Conservation (phyloP, 2,113 vertebrate genomes). For the Motacilla tschutschensis region DNA sequence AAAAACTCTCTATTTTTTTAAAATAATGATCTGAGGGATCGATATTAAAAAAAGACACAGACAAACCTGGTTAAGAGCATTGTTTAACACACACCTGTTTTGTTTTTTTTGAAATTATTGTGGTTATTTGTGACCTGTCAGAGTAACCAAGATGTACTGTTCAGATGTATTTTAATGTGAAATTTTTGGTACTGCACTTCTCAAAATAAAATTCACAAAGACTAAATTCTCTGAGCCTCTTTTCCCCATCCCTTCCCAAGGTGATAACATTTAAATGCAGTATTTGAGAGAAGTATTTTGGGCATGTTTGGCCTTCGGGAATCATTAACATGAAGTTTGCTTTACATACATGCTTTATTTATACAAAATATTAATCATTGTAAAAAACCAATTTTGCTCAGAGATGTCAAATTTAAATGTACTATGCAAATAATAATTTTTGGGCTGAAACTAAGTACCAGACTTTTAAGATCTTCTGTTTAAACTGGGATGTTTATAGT, state of each 20-base stretch:
- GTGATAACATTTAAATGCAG: neutral
- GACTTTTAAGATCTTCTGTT: neutral
- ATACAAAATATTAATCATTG: neutral
- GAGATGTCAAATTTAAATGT: neutral
- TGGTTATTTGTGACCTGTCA: neutral
- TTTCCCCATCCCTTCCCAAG: fast-evolving
- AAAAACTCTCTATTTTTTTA: neutral
- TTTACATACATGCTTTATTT: neutral
- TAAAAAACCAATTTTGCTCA: neutral
- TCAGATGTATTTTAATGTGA: neutral
- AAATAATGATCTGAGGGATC: neutral
- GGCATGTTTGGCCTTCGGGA: neutral
- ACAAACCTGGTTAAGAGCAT: neutral
- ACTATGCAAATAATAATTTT: neutral
- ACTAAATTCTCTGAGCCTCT: neutral
- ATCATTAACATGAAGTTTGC: neutral
- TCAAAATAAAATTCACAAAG: neutral
- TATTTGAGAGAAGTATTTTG: neutral
- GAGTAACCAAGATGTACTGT: neutral
- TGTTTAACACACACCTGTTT: neutral
- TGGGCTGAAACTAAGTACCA: neutral
- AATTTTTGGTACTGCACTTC: neutral
- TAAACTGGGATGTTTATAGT: neutral
- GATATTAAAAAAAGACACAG: neutral
- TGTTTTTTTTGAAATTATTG: neutral